Base-by-base conservation (phyloP, 2,888 invertebrate genomes). In the Boloria selene region DNA sequence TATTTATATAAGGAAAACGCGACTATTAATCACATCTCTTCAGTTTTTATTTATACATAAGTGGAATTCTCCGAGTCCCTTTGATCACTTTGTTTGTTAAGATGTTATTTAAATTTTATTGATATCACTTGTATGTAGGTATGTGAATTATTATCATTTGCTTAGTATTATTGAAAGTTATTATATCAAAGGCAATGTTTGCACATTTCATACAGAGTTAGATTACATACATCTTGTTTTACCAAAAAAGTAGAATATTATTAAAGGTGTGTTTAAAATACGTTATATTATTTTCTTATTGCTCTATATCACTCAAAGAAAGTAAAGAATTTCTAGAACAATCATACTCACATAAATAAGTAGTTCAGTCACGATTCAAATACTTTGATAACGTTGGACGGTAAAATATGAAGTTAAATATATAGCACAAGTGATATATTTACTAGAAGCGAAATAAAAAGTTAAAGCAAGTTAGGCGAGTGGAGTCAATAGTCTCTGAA, bases 1-100 rank as follows among this genome's bases (percentile, higher is more conserved):
- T 92, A 91, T 92, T 92, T 92, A 91, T 92, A 88, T 90, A 90
- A 86, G 88, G 92, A 90, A 89, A 88, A 88, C 88, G 84, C 78
- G 86, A 83, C 87, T 84, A 90, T 92, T 91, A 91, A 92, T 92
- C 91, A 92, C 89, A 86, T 85, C 84, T 87, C 85, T 84, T 84
- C 83, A 84, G 85, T 86, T 90, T 90, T 91, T 90, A 90, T 91
- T 92, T 90, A 91, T 86, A 83, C 80, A 77, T 83, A 76, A 76
- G 82, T 78, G 81, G 85, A 83, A 84, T 84, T 82, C 79, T 81
- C 80, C 18, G 81, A 77, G 75, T 73, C 77, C 73, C 88, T 90
- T 90, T 88, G 90, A 88, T 90, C 86, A 82, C 79, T 61, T 58
- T 67, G 80, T 80, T 82, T 83, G 79, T 82, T 81, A 81, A 77